Conservation (phyloP, 2,113 vertebrate genomes). For the Peucedramus taeniatus region DNA sequence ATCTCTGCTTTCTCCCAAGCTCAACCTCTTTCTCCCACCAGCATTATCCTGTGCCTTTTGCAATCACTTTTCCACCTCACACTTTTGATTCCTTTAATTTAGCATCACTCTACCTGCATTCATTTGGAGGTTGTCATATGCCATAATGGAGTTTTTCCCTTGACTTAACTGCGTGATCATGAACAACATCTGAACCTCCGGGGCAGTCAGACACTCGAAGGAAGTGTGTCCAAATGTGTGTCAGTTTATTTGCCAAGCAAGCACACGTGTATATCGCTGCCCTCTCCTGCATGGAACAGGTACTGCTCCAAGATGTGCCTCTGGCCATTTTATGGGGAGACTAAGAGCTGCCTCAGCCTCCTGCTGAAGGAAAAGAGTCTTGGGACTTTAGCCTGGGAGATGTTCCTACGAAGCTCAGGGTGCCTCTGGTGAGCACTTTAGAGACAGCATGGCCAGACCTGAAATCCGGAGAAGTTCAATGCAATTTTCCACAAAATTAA, state of each 20-base stretch:
- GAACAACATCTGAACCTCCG: not conserved
- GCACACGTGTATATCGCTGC: slow-evolving; percentile 1
- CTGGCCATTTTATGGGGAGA: not conserved
- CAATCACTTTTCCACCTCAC: not conserved
- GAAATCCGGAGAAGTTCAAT: not conserved
- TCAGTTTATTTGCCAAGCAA: not conserved
- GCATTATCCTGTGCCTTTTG: not conserved
- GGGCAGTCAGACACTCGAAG: not conserved
- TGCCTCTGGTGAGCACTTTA: not conserved
- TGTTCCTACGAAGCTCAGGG: not conserved
- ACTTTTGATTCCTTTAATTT: not conserved
- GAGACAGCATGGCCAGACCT: not conserved
- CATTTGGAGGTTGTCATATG: not conserved
- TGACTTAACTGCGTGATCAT: not conserved
- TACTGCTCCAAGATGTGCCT: slow-evolving; percentile 8
- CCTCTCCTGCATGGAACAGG: slow-evolving; percentile 40
- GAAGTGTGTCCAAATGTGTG: fast-evolving
- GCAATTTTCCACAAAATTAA: not conserved
- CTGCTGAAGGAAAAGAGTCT: not conserved
- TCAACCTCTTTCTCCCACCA: not conserved
- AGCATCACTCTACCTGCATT: not conserved
- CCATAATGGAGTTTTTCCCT: not conserved
- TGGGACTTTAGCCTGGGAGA: not conserved
- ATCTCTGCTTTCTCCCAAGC: not conserved
- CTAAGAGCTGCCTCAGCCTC: not conserved